phyloP scores from a whole-genome alignment of 2,888 invertebrate genomes.

The Agrotis exclamationis region DNA sequence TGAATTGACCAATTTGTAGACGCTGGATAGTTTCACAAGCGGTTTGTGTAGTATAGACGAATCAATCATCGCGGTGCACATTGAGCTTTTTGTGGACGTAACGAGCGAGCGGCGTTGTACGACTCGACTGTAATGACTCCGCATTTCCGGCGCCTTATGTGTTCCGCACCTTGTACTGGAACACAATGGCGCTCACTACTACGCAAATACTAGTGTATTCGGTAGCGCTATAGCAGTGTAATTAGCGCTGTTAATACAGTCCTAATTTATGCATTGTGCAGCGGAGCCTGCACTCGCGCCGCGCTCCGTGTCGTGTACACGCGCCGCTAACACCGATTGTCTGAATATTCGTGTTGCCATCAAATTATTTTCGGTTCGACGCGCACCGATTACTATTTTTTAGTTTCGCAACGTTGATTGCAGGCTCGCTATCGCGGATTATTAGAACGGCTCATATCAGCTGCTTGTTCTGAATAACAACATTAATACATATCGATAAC shows the following conservation, averaged over 20 bases:
- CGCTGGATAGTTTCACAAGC: slow-evolving; percentile 80
- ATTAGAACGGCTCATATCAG: slow-evolving; percentile 73
- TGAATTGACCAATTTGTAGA: slow-evolving; percentile 85
- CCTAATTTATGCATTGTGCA: slow-evolving; percentile 77
- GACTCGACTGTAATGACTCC: slow-evolving; percentile 76
- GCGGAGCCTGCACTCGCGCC: slow-evolving; percentile 60
- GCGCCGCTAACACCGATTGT: slow-evolving; percentile 67
- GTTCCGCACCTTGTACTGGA: slow-evolving; percentile 71
- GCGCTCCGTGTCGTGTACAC: slow-evolving; percentile 47
- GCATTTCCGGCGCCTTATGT: slow-evolving; percentile 76
- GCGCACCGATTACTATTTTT: slow-evolving; percentile 75
- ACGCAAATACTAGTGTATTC: slow-evolving; percentile 76
- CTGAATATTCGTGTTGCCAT: slow-evolving; percentile 76
- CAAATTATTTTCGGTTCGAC: slow-evolving; percentile 77
- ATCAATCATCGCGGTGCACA: slow-evolving; percentile 83
- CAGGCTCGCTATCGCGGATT: slow-evolving; percentile 71
- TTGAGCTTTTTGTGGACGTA: slow-evolving; percentile 80
- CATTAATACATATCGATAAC: slow-evolving; percentile 71
- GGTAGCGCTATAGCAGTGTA: slow-evolving; percentile 77
- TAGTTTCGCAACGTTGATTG: slow-evolving; percentile 76
- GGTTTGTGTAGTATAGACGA: slow-evolving; percentile 76
- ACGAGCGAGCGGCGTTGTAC: slow-evolving; percentile 76
- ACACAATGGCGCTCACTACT: slow-evolving; percentile 78
- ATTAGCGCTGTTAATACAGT: slow-evolving; percentile 82
- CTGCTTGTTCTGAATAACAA: slow-evolving; percentile 76